Percentiles rank a stretch among this genome's conserved stretches.
phyloP scores from a whole-genome alignment of 2,113 vertebrate genomes.

The Albula glossodonta region DNA sequence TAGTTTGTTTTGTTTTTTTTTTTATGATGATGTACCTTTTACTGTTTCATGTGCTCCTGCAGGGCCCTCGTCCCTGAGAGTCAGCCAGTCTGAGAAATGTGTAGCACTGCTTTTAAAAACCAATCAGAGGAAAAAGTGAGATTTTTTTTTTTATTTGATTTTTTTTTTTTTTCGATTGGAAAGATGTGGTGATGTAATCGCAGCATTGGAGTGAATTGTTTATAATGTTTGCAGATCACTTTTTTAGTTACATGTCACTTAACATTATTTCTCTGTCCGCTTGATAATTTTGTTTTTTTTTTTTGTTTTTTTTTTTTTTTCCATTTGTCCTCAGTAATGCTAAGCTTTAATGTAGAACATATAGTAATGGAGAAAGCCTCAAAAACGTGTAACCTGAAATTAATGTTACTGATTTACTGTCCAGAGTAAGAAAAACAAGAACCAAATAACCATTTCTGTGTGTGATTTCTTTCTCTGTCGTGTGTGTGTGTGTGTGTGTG shows the following conservation, averaged over 20 bases:
- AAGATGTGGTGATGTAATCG: conserved; percentile 60
- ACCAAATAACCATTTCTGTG: conserved; percentile 67
- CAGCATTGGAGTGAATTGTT: conserved; percentile 53
- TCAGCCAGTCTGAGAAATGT: conserved; percentile 58
- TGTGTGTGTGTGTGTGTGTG: conserved; percentile 59
- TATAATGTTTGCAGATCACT: conserved; percentile 54
- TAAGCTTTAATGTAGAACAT: conserved; percentile 89
- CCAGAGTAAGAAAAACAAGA: conserved; percentile 70
- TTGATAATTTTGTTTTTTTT: conserved; percentile 59
- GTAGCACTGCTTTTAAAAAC: conserved; percentile 74
- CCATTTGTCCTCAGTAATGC: conserved; percentile 76
- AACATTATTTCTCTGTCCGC: conserved; percentile 45
- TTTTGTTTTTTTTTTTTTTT: conserved; percentile 65
- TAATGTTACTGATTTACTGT: conserved; percentile 77
- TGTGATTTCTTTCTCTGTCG: conserved; percentile 77
- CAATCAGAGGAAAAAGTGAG: conserved; percentile 28
- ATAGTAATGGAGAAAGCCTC: conserved; percentile 82
- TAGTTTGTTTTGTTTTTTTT: conserved; percentile 52
- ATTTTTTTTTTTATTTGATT: conserved; percentile 18
- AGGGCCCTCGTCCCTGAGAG: conserved; percentile 68
- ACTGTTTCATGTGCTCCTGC: conserved; percentile 68
- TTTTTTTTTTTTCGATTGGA: conserved; percentile 47
- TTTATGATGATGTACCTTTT: conserved; percentile 68
- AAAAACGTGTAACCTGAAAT: conserved; percentile 77
- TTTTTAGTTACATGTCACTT: conserved; percentile 63